A percentile compares a stretch with the other conserved stretches of the same genome.
These are phyloP conservation scores for Ischnus inquisitorius DNA, from an alignment of 2,888 invertebrate genomes.

Conservation along the genomic window DNA sequence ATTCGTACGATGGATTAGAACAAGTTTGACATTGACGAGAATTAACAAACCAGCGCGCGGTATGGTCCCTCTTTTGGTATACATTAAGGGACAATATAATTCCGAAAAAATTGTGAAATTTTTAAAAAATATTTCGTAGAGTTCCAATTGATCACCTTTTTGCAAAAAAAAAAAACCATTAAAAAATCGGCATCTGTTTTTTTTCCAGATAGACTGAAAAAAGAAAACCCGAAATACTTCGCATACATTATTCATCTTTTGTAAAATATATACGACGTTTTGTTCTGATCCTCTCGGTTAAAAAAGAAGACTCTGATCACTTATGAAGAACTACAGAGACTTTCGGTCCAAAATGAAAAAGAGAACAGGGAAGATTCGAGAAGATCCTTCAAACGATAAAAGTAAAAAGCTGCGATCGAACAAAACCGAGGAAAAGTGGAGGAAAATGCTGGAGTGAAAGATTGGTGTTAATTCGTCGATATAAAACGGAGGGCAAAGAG, in stretches of 20 bases:
- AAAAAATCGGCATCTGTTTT: no score
- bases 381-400: slow-evolving; percentile 10
- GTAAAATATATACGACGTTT: no score
- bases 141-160: no score
- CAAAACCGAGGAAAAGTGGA: slow-evolving; percentile 20
- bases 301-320: not conserved
- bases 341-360: not conserved
- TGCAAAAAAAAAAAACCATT: no score
- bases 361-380: not conserved
- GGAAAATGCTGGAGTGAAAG: slow-evolving; percentile 64
- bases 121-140: no score
- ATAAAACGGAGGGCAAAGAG: slow-evolving; percentile 62
- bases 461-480: slow-evolving; percentile 78
- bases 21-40: not conserved
- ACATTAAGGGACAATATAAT: not conserved
- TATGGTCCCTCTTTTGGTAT: not conserved
- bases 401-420: not conserved
- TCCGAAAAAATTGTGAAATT: no score
- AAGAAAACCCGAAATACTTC: no score
- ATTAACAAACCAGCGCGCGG: not conserved
- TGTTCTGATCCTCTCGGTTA: no score
- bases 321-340: not conserved
- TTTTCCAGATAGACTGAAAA: no score
- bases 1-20: slow-evolving; percentile 51
- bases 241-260: no score